Base-by-base conservation (phyloP, 2,797 vertebrate genomes). In the Scolopax bukidnonensis region DNA sequence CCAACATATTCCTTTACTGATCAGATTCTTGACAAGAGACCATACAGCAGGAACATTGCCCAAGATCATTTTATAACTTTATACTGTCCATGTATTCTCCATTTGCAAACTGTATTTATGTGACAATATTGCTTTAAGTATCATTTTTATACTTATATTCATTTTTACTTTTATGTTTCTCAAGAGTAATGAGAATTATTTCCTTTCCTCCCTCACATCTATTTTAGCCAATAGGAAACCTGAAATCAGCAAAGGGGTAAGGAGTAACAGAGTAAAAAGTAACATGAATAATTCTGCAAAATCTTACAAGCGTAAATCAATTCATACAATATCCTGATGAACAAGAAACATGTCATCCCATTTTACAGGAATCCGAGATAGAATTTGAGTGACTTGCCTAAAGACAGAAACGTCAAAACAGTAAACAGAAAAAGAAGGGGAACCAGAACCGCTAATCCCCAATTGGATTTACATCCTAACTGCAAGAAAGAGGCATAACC, bases 131-230 rank as follows among this genome's bases (percentile, higher is more conserved):
- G 20, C 5, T 61, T 1, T 16, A 64, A 70, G 19, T 33, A 12
- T 1, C 14, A 57, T 11, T 41, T 57, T 57, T 4, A 43, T 32
- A 24, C 6, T 40, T 36, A 6, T 1, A n/a, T 24, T 56, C 0
- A 18, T 45, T 73, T 91, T 79, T 23, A 51, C 5, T 69, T 73
- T 20, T 23, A 16, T 28, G 8, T 78, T 61, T 47, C n/a, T 75
- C 9, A 67, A 45, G 10, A 53, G 16, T 28, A 19, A 33, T 10
- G 16, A 75, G 1, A 84, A 84, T 51, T 57, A 18, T 19, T 77
- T 81, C 10, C 3, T 70, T 51, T 23, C 30, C 38, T 54, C 27
- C 6, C 19, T 33, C 11, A 6, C 0, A 1, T 54, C 18, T 38
- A 4, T 51, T 83, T 54, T 59, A 13, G 18, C 10, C 38, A 77